Evolutionary conservation across 1,140 invertebrate species (phyloP), one percentile per base, ranked within the genome.

Genomic region (roundworm (Caenorhabditis elegans)): DNA sequence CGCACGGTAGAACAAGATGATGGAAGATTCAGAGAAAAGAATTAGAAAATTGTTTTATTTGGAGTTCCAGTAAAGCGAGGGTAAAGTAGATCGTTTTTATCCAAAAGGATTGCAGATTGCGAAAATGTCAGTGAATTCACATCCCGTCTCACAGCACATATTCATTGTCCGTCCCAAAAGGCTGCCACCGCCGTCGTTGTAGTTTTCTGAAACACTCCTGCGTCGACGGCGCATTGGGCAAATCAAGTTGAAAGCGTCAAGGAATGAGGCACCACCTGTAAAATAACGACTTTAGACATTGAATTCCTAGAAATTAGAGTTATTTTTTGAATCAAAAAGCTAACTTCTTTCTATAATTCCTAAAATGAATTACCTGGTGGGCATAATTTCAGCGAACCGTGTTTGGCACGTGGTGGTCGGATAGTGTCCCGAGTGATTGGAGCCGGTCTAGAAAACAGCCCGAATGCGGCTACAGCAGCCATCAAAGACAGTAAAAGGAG

Each of bases 181-280:
- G 49, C 48, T 49, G 10, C 76, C 46, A 11, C 26, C 28, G 11
- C 46, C 26, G 5, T 77, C 46, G 46, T 49, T 34, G 48, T 31
- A 36, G 76, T 77, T 36, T 51, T 31, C 46, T n/a, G 31, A 48
- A 0, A 53, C 76, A 49, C 76, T 77, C 46, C 76, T 48, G 26
- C 76, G 76, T 3, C 48, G 46, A n/a, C 76, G 76, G 8, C 76
- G 46, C 76, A 77, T 77, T 19, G 76, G 76, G 13, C 76, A 77
- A 22, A 77, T 77, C 43, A 77, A 17, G 28, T 77, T 77, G 76
- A 77, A 77, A 19, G 76, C 76, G 76, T 77, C 76, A 22, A 77
- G 48, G 48, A 77, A 77, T 13, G 76, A 77, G 6, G 76, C 76
- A 26, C 76, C 76, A 3, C 76, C 76, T 77, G 76, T 19, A 77